A percentile compares a stretch with the other conserved stretches of the same genome.
Conservation (phyloP, 2,797 vertebrate genomes). For the Melanotaenia boesemani region DNA sequence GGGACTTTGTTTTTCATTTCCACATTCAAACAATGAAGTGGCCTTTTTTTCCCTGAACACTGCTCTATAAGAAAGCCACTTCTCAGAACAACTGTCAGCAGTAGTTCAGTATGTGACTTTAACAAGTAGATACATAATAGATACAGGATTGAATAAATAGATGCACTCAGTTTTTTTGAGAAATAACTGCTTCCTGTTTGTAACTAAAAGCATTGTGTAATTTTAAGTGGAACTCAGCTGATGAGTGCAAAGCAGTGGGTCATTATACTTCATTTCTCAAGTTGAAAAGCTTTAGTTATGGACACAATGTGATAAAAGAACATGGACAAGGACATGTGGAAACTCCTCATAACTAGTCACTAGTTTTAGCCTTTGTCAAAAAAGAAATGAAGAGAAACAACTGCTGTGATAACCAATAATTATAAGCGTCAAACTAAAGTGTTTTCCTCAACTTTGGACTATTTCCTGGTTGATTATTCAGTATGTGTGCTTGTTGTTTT, state of each 20-base stretch:
- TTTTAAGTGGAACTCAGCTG: not conserved
- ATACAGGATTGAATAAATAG: not conserved
- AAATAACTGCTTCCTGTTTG: constrained; percentile 11
- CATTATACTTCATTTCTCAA: constrained; percentile 5
- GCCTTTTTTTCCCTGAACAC: constrained; percentile 2
- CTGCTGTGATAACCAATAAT: not conserved
- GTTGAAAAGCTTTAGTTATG: not conserved
- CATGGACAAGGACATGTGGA: constrained; percentile 10
- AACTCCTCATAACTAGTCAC: constrained; percentile 3
- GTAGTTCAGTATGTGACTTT: not conserved
- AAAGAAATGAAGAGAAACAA: not conserved
- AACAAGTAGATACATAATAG: not conserved
- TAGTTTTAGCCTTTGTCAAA: not conserved
- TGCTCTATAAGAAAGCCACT: constrained; percentile 6
- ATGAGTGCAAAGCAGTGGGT: constrained; percentile 18
- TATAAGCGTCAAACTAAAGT: not conserved
- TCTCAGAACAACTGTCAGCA: not conserved
- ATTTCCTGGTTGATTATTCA: not conserved
- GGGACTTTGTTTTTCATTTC: constrained; percentile 43
- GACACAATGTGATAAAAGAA: not conserved
- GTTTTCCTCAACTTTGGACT: not conserved
- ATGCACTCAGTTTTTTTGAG: not conserved
- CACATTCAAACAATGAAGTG: constrained; percentile 36
- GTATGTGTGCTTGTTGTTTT: not conserved
- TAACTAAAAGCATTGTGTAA: constrained; percentile 7